Base-by-base conservation (phyloP, 2,888 invertebrate species). In the Heteromurus nitidus region DNA sequence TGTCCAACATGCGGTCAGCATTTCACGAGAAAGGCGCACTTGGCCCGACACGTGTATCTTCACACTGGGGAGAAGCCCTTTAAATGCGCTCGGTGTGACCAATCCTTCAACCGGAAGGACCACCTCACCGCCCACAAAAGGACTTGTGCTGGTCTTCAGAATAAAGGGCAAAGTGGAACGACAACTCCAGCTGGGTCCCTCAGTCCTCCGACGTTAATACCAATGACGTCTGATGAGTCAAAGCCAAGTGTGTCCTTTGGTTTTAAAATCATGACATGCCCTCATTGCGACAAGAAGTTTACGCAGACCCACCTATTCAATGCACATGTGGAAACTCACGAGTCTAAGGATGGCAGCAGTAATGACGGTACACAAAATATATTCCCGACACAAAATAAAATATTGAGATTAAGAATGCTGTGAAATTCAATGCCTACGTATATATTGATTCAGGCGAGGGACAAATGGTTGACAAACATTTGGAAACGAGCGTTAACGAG, bases 61-160 rank as follows among this genome's bases (percentile, higher is more conserved):
- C 83, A 83, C 24, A 80, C 83, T n/a, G 82, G 82, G 0, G 72
- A 77, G 18, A 80, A 67, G 47, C 80, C 80, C 0, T 80, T 80
- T 24, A 72, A 72, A 31, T 80, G 80, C 24, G 3, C 9, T 11
- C 26, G 28, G 30, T 74, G 77, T 24, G 62, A 69, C 3, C 79
- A 79, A 20, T 44, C 55, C 7, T 73, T 82, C 31, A 69, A 79
- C 44, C 67, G 80, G 3, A 80, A 74, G 30, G 80, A 80, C n/a
- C 80, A 80, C 22, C 24, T 80, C 11, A 18, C 68, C 16, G 50
- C 50, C 28, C 80, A 80, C 20, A 26, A 74, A 13, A 60, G 28
- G n/a, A 73, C 64, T 42, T 74, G 74, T 44, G 5, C 60, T 3
- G 80, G 69, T n/a, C n/a, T n/a, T n/a, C n/a, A n/a, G n/a, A n/a